Percentiles rank a stretch among this genome's conserved stretches.
Conservation (phyloP, 2,888 invertebrate genomes). For the Anarsia innoxiella region DNA sequence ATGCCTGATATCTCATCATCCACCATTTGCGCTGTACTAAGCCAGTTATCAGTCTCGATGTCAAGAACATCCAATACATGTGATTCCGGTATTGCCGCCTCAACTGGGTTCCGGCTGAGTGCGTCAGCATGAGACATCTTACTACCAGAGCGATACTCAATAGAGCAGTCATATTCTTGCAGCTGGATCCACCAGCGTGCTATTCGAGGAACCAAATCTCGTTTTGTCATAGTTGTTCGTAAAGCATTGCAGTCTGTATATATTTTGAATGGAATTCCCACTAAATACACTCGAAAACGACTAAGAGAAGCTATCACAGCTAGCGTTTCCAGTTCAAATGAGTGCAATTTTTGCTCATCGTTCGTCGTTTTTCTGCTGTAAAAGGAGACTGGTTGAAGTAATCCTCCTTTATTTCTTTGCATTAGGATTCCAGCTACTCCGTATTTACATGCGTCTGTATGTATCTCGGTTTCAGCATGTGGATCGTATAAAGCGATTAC, state of each 20-base stretch:
- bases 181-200: slow-evolving; percentile 18
- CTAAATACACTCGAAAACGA: slow-evolving; percentile 19
- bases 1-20: slow-evolving; percentile 11
- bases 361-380: slow-evolving; percentile 9
- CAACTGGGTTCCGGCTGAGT: slow-evolving; percentile 3
- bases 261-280: slow-evolving; percentile 18
- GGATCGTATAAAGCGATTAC: slow-evolving; percentile 16
- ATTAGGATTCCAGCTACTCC: slow-evolving; percentile 15
- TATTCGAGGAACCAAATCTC: slow-evolving; percentile 18
- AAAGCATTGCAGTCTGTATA: slow-evolving; percentile 20
- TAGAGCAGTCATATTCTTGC: slow-evolving; percentile 12
- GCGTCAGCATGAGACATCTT: slow-evolving; percentile 6
- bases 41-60: slow-evolving; percentile 4
- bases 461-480: slow-evolving; percentile 7
- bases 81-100: neutral
- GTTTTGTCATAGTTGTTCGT: slow-evolving; percentile 17
- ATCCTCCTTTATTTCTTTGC: slow-evolving; percentile 1
- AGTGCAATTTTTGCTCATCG: slow-evolving; percentile 18
- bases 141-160: slow-evolving; percentile 1
- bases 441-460: slow-evolving; percentile 11
- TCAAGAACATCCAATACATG: slow-evolving; percentile 3
- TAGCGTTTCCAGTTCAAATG: slow-evolving; percentile 21
- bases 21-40: slow-evolving; percentile 10
- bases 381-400: slow-evolving; percentile 4
- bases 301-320: slow-evolving; percentile 15